Evolutionary conservation across 2,888 invertebrate species (phyloP), one percentile per base, ranked within the genome.

Genomic region (Leptogaster cylindrica): DNA sequence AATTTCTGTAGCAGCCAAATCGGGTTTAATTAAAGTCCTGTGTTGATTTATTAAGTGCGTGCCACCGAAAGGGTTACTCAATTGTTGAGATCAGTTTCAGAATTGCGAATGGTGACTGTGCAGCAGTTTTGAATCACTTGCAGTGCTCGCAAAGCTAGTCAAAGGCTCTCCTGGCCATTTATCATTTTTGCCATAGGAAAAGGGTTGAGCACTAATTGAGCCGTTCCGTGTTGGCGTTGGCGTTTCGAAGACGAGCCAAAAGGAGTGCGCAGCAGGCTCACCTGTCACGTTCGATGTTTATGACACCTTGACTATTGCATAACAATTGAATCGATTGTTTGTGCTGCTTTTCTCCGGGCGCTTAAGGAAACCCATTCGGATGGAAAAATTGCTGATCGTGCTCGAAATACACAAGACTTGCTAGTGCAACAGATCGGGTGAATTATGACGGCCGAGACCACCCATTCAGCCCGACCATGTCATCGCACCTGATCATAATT

Each of bases 251-350:
- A 1, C 36, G 6, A 18, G 1, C 6, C 36, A 33, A 33, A 55
- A 55, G 36, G 36, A 55, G 23, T 14, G 3, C n/a, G 31, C 52
- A 33, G 27, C n/a, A 55, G n/a, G 23, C 20, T 36, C 16, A 68
- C 44, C 48, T 55, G 68, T 70, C 70, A 70, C 70, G 70, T 70
- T 46, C 68, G 52, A 41, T 66, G 64, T 70, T 70, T 66, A 70
- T 68, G 70, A 70, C 39, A 63, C 61, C 31, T 48, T 20, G 31
- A 61, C 58, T 58, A 51, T 69, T 69, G 69, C 69, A 69, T 69
- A 69, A 69, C 58, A 69, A 69, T 46, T 69, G 46, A 51, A 33
- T 31, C 44, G 28, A 16, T 51, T 3, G 4, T 50, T 27, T 27
- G 25, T 27, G n/a, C 14, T n/a, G 27, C 7, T 27, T 10, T 48